Conservation (phyloP, 2,888 invertebrate genomes). For the Microplitis manilae region DNA sequence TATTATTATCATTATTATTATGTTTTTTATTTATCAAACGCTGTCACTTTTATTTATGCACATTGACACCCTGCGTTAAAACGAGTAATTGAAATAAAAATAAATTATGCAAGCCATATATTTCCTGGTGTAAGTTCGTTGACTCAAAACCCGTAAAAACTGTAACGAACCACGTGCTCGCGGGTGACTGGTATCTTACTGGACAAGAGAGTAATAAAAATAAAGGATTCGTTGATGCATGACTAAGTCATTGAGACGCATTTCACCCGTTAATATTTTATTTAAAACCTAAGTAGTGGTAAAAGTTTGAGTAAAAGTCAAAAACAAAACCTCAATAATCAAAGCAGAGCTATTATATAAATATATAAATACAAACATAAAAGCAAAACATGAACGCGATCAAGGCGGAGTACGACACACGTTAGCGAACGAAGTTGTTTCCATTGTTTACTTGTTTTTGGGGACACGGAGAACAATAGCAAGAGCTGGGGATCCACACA, state of each 20-base stretch:
- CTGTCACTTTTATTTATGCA: conserved; percentile 29
- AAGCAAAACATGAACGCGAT: conserved; percentile 30
- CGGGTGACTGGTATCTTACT: conserved; percentile 21
- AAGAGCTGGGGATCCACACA: conserved; percentile 11
- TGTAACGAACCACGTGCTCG: not conserved
- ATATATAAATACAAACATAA: conserved; percentile 34
- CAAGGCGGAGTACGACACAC: conserved; percentile 21
- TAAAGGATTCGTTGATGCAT: conserved; percentile 50
- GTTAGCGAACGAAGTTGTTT: conserved; percentile 49
- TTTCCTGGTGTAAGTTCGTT: not conserved
- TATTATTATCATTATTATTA: conserved; percentile 17
- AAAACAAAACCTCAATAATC: not conserved
- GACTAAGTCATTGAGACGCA: conserved; percentile 47
- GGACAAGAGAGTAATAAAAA: conserved; percentile 35
- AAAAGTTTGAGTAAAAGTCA: not conserved
- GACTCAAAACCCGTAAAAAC: not conserved
- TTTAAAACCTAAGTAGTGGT: not conserved
- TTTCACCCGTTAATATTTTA: conserved; percentile 34
- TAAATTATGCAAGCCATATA: not conserved
- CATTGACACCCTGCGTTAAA: conserved; percentile 6
- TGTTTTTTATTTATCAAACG: not conserved
- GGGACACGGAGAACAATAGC: conserved; percentile 39
- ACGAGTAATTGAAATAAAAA: conserved; percentile 7
- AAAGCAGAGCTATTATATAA: not conserved
- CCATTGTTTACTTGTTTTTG: conserved; percentile 52